A percentile compares a stretch with the other conserved stretches of the same genome.
Conservation (phyloP, 2,113 vertebrate species). For the Petaurus breviceps region DNA sequence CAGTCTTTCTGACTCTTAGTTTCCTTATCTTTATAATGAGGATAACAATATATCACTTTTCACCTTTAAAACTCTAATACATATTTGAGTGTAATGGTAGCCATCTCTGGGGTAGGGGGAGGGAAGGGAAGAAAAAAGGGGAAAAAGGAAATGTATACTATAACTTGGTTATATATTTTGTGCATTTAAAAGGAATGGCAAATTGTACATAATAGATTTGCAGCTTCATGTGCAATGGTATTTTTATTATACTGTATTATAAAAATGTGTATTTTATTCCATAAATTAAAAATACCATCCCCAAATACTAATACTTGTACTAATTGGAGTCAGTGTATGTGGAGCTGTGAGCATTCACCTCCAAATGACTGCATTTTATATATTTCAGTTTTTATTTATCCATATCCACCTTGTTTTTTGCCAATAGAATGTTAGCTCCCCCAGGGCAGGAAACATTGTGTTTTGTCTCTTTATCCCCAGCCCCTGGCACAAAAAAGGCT, state of each 20-base stretch:
- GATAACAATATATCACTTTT: neutral
- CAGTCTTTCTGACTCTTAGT: neutral
- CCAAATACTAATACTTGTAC: neutral
- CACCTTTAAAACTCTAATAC: neutral
- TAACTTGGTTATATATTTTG: neutral
- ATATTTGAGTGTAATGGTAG: neutral
- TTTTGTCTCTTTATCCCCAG: neutral
- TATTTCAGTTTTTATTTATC: neutral
- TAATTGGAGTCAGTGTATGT: neutral
- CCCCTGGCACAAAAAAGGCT: neutral
- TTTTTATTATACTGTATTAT: neutral
- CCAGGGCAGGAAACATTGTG: neutral
- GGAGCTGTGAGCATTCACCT: neutral
- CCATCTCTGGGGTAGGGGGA: neutral
- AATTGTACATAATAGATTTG: no score
- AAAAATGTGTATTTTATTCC: neutral
- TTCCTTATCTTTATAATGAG: no score
- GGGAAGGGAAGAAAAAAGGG: no score
- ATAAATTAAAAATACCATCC: neutral
- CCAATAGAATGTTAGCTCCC: neutral
- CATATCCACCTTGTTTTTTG: neutral
- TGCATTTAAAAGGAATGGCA: neutral
- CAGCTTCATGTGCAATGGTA: neutral
- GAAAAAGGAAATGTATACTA: neutral
- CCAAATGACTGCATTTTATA: neutral